phyloP scores from a whole-genome alignment of 1,140 invertebrate species.

The Episyrphus balteatus region DNA sequence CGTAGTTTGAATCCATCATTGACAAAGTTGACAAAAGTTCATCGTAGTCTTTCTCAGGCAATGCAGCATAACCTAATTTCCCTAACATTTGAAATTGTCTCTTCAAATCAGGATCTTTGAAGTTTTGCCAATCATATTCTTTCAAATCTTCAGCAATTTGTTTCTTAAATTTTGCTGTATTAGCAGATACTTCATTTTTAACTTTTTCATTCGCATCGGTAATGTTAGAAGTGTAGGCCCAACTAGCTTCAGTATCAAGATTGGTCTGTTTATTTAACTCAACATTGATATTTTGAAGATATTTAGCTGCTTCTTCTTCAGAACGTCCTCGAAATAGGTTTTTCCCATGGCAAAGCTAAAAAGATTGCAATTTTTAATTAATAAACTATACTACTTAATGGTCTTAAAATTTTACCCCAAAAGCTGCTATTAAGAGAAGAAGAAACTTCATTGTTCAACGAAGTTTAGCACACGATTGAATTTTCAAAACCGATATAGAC shows the following conservation, averaged over 20 bases:
- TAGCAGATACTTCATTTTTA: constrained; percentile 38
- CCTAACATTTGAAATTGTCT: constrained; percentile 55
- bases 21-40: constrained; percentile 51
- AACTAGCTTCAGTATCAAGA: constrained; percentile 43
- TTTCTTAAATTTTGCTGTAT: constrained; percentile 32
- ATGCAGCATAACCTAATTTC: constrained; percentile 54
- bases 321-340: too few relatives aligned
- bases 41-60: constrained; percentile 54
- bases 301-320: constrained; percentile 38
- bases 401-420: too few relatives aligned
- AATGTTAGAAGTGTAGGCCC: constrained; percentile 64
- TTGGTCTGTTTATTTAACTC: constrained; percentile 45
- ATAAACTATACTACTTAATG: too few relatives aligned
- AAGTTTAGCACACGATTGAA: too few relatives aligned
- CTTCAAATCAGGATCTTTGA: constrained; percentile 46
- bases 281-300: constrained; percentile 47
- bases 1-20: constrained; percentile 68
- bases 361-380: too few relatives aligned
- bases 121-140: constrained; percentile 51
- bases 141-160: constrained; percentile 41
- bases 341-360: too few relatives aligned
- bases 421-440: too few relatives aligned
- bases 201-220: constrained; percentile 54
- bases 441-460: too few relatives aligned
- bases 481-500: too few relatives aligned